These are phyloP conservation scores for Lepidochrysops patricia DNA, from an alignment of 2,888 invertebrate species.

Conservation along the genomic window DNA sequence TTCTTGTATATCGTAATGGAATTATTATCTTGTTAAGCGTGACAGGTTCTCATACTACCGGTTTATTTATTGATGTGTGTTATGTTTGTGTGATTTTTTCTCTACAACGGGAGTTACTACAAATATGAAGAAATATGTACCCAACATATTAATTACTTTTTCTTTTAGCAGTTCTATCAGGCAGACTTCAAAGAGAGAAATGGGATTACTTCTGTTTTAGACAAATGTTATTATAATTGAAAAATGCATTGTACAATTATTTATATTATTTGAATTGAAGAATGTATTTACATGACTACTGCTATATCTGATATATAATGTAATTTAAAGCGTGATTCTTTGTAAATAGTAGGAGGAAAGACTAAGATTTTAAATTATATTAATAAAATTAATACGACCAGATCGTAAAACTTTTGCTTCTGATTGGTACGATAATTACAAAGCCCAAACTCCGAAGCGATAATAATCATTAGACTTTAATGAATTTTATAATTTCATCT, in stretches of 20 bases:
- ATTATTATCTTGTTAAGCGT: conserved; percentile 19
- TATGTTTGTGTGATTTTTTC: background rate
- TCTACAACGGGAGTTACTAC: background rate
- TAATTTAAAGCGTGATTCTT: no score
- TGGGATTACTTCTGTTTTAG: no score
- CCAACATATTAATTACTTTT: background rate
- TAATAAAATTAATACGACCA: background rate
- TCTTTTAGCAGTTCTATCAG: background rate
- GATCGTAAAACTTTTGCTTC: conserved; percentile 2
- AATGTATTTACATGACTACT: no score
- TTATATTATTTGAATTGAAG: no score
- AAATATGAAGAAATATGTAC: background rate
- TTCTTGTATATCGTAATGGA: conserved; percentile 26
- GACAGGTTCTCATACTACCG: conserved; percentile 17
- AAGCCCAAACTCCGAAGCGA: conserved; percentile 1
- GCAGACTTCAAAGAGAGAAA: background rate
- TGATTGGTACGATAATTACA: background rate
- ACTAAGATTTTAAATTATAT: background rate
- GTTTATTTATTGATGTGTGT: background rate
- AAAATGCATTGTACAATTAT: no score
- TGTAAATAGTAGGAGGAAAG: background rate
- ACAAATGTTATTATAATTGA: no score
- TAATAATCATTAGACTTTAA: conserved; percentile 3
- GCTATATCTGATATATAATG: no score
- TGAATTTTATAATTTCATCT: conserved; percentile 9